Conservation (phyloP, 2,113 vertebrate genomes). For the Chionomys nivalis region DNA sequence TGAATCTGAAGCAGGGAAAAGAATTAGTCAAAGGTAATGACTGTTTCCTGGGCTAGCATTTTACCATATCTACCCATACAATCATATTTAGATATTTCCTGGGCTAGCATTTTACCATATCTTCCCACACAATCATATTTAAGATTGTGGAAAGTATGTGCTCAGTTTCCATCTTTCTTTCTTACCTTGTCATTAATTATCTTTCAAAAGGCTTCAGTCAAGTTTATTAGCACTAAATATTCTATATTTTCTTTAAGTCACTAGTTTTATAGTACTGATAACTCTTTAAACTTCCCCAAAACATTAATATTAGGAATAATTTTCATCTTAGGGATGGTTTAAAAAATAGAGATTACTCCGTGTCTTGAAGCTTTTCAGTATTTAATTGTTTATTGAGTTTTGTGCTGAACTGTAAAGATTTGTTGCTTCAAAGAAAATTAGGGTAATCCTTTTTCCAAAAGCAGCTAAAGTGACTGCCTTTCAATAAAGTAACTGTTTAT, state of each 20-base stretch:
- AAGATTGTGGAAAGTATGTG: background rate
- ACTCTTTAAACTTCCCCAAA: background rate
- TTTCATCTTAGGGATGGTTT: background rate
- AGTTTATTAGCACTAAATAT: background rate
- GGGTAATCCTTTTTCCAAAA: background rate
- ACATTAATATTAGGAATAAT: background rate
- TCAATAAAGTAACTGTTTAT: background rate
- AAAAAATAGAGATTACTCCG: background rate
- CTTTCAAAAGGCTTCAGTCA: background rate
- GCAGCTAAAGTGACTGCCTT: background rate
- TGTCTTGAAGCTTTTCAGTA: background rate
- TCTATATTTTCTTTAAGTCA: background rate
- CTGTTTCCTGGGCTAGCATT: background rate
- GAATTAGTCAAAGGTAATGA: background rate
- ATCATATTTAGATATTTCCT: background rate
- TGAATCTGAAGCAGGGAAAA: background rate
- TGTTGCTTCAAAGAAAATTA: conserved; percentile 9
- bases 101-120: background rate
- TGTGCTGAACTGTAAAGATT: background rate
- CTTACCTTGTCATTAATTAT: background rate
- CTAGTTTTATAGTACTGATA: background rate
- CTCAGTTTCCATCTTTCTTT: rapidly evolving
- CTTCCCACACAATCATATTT: too few species aligned
- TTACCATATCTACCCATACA: background rate
- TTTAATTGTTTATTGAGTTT: background rate